Evolutionary conservation across 2,888 invertebrate species (phyloP).

Genomic region (Erebia aethiops): DNA sequence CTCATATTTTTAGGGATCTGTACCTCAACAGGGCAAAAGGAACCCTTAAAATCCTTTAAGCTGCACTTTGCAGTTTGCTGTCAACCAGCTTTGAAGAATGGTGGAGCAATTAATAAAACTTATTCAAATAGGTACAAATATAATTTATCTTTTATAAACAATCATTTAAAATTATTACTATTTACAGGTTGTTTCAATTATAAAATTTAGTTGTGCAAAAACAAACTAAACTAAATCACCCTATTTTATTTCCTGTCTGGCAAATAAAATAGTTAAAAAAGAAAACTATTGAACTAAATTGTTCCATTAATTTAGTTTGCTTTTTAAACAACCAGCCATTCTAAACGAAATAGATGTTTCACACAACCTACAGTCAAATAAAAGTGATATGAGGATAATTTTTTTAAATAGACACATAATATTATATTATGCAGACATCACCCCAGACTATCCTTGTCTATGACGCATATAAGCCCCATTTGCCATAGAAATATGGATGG

Average conservation of each 20-base stretch:
- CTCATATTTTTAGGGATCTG: too few relatives aligned
- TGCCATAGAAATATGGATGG: too few relatives aligned
- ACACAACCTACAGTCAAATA: not conserved
- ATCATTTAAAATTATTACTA: not conserved
- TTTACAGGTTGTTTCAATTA: not conserved
- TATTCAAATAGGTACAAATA: not conserved
- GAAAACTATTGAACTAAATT: not conserved
- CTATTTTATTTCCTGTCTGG: not conserved
- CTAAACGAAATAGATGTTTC: not conserved
- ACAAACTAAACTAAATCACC: not conserved
- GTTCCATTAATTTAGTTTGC: not conserved
- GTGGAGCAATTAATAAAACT: not conserved
- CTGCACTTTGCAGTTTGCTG: too few relatives aligned
- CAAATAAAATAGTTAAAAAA: not conserved
- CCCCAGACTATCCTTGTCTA: too few relatives aligned
- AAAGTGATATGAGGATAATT: too few relatives aligned
- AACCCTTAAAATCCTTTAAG: too few relatives aligned
- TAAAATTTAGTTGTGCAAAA: slow-evolving; percentile 1
- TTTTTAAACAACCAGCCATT: not conserved
- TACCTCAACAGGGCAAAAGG: too few relatives aligned
- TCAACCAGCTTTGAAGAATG: too few relatives aligned
- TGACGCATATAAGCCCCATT: too few relatives aligned
- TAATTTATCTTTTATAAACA: not conserved
- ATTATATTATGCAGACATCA: too few relatives aligned
- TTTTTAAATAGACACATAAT: too few relatives aligned